A percentile compares a stretch with the other conserved stretches of the same genome.
phyloP scores from a whole-genome alignment of 2,888 invertebrate genomes.

The Iselma pallidipennis region DNA sequence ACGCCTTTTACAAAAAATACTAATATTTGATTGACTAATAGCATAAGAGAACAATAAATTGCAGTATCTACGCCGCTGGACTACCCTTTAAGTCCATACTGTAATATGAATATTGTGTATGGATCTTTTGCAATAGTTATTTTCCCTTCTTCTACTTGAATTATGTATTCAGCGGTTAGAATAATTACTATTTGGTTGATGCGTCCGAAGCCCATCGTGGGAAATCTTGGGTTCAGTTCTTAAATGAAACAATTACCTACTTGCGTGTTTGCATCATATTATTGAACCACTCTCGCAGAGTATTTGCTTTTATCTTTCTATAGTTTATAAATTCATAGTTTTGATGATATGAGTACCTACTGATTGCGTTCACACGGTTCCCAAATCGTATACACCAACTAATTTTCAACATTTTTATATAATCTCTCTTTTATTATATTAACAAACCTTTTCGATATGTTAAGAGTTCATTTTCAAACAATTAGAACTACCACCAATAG shows the following conservation, averaged over 20 bases:
- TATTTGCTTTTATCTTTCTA: constrained; percentile 55
- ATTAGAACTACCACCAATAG: no score
- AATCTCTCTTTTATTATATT: no score
- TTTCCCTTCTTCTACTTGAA: constrained; percentile 39
- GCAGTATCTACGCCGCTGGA: no score
- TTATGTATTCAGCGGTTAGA: constrained; percentile 51
- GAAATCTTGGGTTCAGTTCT: constrained; percentile 50
- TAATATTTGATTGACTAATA: no score
- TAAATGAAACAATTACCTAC: constrained; percentile 58
- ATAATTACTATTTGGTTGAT: constrained; percentile 52
- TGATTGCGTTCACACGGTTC: constrained; percentile 42
- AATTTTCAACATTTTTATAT: constrained; percentile 3
- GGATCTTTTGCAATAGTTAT: constrained; percentile 37
- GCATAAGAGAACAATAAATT: no score
- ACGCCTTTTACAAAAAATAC: no score
- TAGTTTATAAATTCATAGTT: constrained; percentile 52
- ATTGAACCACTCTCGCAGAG: constrained; percentile 54
- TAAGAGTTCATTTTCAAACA: no score
- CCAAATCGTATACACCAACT: constrained; percentile 1
- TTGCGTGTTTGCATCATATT: constrained; percentile 58
- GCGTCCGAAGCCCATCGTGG: constrained; percentile 54
- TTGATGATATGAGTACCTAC: constrained; percentile 38
- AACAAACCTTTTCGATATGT: no score
- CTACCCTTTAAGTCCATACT: no score
- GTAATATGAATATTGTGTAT: constrained; percentile 34